Evolutionary conservation across 1,140 invertebrate species (phyloP).

Genomic region (Dendroctonus valens): DNA sequence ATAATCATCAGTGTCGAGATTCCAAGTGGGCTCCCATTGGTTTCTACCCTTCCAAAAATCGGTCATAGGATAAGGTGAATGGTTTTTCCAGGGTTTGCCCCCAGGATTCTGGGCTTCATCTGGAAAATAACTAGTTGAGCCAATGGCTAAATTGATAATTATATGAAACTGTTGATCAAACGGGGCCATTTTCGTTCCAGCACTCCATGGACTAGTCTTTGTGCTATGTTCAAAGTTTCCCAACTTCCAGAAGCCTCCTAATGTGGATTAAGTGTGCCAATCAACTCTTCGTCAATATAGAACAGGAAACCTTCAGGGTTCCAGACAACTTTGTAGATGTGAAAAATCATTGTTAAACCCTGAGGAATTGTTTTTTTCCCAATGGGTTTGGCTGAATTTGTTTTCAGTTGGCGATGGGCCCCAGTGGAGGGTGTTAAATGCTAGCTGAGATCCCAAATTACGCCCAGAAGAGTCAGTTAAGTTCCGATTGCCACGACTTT

Average conservation of each 20-base stretch:
- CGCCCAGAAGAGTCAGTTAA: slow-evolving; percentile 51
- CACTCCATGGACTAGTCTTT: slow-evolving; percentile 48
- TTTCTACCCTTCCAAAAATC: slow-evolving; percentile 54
- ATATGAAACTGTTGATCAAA: slow-evolving; percentile 66
- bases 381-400: slow-evolving; percentile 55
- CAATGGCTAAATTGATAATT: slow-evolving; percentile 57
- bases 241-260: slow-evolving; percentile 38
- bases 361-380: slow-evolving; percentile 49
- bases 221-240: slow-evolving; percentile 22
- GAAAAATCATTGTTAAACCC: slow-evolving; percentile 55
- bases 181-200: slow-evolving; percentile 54
- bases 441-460: slow-evolving; percentile 59
- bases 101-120: slow-evolving; percentile 47
- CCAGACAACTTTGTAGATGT: slow-evolving; percentile 56
- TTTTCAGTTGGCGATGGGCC: slow-evolving; percentile 60
- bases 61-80: slow-evolving; percentile 39
- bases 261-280: slow-evolving; percentile 35
- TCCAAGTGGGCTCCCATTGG: slow-evolving; percentile 57
- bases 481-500: slow-evolving; percentile 59
- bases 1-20: slow-evolving; percentile 46
- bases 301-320: slow-evolving; percentile 46
- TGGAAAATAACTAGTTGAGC: slow-evolving; percentile 52
- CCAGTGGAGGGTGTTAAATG: slow-evolving; percentile 62
- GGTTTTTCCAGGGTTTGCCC: slow-evolving; percentile 54
- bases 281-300: slow-evolving; percentile 35